Evolutionary conservation across 2,113 vertebrate genomes (phyloP).

Genomic region (Pseudorhombus dupliciocellatus): DNA sequence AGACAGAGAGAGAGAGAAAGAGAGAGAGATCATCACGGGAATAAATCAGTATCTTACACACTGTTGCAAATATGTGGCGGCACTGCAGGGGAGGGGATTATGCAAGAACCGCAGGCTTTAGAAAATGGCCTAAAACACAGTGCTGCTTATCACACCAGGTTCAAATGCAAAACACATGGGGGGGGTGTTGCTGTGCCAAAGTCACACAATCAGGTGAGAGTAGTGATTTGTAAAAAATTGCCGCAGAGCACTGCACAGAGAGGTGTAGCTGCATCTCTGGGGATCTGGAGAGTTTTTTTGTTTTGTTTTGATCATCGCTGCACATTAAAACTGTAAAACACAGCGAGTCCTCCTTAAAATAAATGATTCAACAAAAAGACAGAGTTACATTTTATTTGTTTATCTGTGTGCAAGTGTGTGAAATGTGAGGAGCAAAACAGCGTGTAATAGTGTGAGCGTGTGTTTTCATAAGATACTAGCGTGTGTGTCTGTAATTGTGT

Average conservation of each 20-base stretch:
- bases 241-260: slow-evolving; percentile 34
- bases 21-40: slow-evolving; percentile 54
- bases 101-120: slow-evolving; percentile 42
- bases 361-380: slow-evolving; percentile 61
- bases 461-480: slow-evolving; percentile 61
- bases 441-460: slow-evolving; percentile 51
- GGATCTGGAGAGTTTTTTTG: slow-evolving; percentile 27
- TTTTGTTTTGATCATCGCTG: slow-evolving; percentile 53
- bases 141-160: slow-evolving; percentile 16
- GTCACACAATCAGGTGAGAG: slow-evolving; percentile 52
- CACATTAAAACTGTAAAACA: slow-evolving; percentile 44
- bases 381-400: slow-evolving; percentile 62
- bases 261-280: slow-evolving; percentile 38
- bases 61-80: slow-evolving; percentile 59
- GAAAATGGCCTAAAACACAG: slow-evolving; percentile 39
- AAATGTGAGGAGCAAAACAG: slow-evolving; percentile 53
- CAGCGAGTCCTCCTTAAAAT: slow-evolving; percentile 47
- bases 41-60: slow-evolving; percentile 61
- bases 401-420: slow-evolving; percentile 56
- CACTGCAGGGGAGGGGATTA: slow-evolving; percentile 48
- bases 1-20: slow-evolving; percentile 21
- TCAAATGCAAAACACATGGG: slow-evolving; percentile 52
- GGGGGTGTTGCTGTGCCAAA: slow-evolving; percentile 27
- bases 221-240: slow-evolving; percentile 50
- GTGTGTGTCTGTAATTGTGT: slow-evolving; percentile 28